Base-by-base conservation (phyloP, 1,140 invertebrate genomes). In the Bombus breviceps region DNA sequence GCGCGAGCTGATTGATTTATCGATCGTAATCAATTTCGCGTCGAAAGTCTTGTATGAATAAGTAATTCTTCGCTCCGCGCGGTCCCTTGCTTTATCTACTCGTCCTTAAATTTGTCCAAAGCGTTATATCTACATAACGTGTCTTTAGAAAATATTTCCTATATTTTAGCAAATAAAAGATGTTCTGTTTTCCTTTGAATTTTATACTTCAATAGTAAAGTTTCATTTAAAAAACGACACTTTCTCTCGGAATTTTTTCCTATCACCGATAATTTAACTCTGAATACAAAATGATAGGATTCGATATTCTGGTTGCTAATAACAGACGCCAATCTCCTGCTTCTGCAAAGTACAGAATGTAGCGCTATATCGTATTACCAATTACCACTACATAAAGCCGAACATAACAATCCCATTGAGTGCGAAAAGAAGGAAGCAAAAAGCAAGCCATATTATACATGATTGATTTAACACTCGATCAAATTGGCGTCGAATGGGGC, bases 21-120 rank as follows among this genome's bases (percentile, higher is more conserved):
- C 53, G 85, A 57, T 53, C 18, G 59, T 79, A 87, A 90, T 90
- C 89, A 90, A 90, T 90, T 90, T 90, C 88, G 72, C 78, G 89
- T 81, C 89, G 85, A 89, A 87, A 90, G 81, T 90, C 84, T 84
- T 64, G 88, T 81, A 90, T 90, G 88, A 84, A 90, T 90, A 90
- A 90, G 78, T 90, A 89, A 90, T 89, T 59, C 47, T 34, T 88
- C 88, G 77, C 39, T 47, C 73, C 86, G 88, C 84, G 87, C 89
- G 88, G 87, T 87, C 87, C 76, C 32, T 41, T 59, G 66, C 74
- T 74, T 83, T 82, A 86, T 78, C 75, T 80, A 76, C 76, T 81
- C 76, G 43, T 83, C 72, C 69, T 41, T 34, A 34, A 68, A 68
- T 62, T 62, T 53, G 1, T 22, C 18, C 47, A 53, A 22, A 6